Evolutionary conservation across 2,113 vertebrate species (phyloP).

Genomic region (Microtus montanus): DNA sequence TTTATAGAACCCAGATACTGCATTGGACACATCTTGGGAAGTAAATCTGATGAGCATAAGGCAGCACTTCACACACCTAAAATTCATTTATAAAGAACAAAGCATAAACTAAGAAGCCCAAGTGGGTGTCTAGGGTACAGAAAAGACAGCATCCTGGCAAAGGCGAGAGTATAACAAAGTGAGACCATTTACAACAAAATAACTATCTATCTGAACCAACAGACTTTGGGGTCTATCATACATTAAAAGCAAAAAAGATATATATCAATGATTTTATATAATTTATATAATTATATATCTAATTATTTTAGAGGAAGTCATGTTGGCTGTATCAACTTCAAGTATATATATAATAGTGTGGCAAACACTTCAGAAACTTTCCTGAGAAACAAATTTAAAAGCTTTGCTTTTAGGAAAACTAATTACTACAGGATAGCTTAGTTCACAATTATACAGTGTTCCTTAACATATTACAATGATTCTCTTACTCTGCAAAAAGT

Average conservation of each 20-base stretch:
- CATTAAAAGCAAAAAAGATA: neutral
- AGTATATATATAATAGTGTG: neutral
- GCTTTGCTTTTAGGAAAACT: slow-evolving; percentile 5
- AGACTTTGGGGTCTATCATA: neutral
- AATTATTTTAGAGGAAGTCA: neutral
- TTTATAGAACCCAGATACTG: neutral
- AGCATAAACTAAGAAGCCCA: neutral
- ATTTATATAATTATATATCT: neutral
- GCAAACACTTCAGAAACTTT: neutral
- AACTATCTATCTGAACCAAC: neutral
- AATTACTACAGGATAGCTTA: neutral
- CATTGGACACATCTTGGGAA: neutral
- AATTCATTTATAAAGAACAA: neutral
- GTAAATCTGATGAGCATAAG: neutral
- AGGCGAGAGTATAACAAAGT: neutral
- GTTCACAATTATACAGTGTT: neutral
- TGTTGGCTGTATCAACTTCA: neutral
- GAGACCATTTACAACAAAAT: neutral
- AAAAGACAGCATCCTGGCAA: neutral
- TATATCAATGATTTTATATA: neutral
- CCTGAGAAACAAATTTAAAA: slow-evolving; percentile 15
- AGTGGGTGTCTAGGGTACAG: neutral
- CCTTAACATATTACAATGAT: neutral
- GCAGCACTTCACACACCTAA: neutral
- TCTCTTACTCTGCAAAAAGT: neutral